A percentile compares a stretch with the other conserved stretches of the same genome.
Conservation (phyloP, 2,113 vertebrate genomes). For the Boleophthalmus pectinirostris region DNA sequence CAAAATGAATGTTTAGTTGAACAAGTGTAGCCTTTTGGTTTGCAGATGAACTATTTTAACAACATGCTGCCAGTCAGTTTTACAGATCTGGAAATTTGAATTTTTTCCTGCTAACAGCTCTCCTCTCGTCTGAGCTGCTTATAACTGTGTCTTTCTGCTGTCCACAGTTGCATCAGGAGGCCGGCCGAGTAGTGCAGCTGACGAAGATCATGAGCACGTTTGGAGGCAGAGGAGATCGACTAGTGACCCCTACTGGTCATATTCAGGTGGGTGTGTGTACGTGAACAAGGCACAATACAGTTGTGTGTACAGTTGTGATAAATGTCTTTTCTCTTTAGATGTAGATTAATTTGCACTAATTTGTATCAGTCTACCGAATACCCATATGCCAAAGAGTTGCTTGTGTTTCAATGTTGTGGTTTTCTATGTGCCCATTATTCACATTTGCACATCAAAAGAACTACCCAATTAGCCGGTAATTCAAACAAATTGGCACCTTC, state of each 20-base stretch:
- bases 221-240: slow-evolving; percentile 88
- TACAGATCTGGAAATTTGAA: not conserved
- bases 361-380: not conserved
- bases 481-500: slow-evolving; percentile 6
- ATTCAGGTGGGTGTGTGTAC: slow-evolving; percentile 84
- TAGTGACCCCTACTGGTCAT: slow-evolving; percentile 93
- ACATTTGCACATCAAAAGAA: slow-evolving; percentile 5
- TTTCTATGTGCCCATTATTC: not conserved
- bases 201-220: slow-evolving; percentile 80
- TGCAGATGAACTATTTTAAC: slow-evolving; percentile 5
- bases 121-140: not conserved
- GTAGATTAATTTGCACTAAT: not conserved
- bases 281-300: not conserved
- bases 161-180: slow-evolving; percentile 83
- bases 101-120: not conserved
- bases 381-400: not conserved
- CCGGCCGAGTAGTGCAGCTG: slow-evolving; percentile 78
- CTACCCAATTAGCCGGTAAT: not conserved
- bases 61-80: not conserved
- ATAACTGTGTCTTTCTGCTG: slow-evolving; percentile 41
- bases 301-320: not conserved
- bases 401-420: not conserved
- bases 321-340: not conserved
- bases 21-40: slow-evolving; percentile 2
- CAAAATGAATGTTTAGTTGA: slow-evolving; percentile 13